phyloP scores from a whole-genome alignment of 2,797 vertebrate species.

The Takifugu rubripes region DNA sequence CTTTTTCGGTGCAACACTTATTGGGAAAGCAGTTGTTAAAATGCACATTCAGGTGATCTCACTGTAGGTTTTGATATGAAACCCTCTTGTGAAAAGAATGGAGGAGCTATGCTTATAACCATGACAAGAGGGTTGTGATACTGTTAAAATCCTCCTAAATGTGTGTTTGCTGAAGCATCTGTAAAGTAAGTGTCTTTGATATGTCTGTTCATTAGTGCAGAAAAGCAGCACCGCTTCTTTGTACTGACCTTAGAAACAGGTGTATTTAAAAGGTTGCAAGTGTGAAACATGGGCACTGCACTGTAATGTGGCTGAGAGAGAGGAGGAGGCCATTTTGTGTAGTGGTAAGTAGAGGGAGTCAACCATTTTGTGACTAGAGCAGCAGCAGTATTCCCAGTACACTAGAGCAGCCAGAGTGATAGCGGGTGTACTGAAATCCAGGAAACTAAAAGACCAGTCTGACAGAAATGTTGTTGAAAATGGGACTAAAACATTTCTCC shows the following conservation, averaged over 20 bases:
- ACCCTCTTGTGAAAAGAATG: background rate
- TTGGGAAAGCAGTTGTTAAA: conserved; percentile 87
- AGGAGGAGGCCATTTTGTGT: conserved; percentile 80
- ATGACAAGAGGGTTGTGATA: background rate
- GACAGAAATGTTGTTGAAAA: background rate
- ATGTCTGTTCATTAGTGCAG: background rate
- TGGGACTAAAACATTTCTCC: conserved; percentile 26
- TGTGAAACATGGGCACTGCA: conserved; percentile 21
- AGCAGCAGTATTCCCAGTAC: conserved; percentile 52
- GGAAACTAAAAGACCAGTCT: conserved; percentile 6
- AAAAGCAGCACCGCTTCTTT: background rate
- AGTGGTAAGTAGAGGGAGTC: conserved; percentile 53
- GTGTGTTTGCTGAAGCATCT: background rate
- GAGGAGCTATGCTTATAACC: too few species aligned
- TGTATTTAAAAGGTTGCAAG: conserved; percentile 8
- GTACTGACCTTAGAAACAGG: background rate
- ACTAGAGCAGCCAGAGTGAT: conserved; percentile 10
- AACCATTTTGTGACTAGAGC: conserved; percentile 76
- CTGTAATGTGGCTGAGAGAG: conserved; percentile 32
- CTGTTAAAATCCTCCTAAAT: background rate
- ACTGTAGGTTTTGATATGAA: conserved; percentile 21
- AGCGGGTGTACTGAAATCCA: conserved; percentile 6
- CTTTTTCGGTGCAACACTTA: conserved; percentile 85
- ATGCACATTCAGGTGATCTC: conserved; percentile 88
- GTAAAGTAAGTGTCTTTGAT: background rate